Conservation (phyloP, 2,888 invertebrate species). For the Orthosia gothica region DNA sequence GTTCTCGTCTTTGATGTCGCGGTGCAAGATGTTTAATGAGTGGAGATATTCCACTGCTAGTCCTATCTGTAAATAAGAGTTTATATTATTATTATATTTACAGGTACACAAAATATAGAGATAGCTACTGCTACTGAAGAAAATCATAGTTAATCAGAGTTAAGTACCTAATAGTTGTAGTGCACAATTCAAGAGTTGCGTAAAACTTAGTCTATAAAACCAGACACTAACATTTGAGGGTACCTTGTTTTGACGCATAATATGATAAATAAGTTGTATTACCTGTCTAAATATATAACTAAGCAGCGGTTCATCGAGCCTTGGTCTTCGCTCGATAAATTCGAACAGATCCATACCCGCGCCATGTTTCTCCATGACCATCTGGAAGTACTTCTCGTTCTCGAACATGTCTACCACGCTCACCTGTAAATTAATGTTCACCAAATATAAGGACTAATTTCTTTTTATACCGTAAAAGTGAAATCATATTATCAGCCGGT, state of each 20-base stretch:
- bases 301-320: constrained; percentile 93
- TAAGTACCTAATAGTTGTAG: no score
- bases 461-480: no score
- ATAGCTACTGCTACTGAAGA: no score
- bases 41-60: constrained; percentile 94
- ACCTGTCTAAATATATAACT: constrained; percentile 94
- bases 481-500: no score
- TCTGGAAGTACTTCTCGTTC: constrained; percentile 93
- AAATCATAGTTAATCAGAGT: no score
- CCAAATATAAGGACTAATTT: neutral
- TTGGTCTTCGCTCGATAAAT: constrained; percentile 94
- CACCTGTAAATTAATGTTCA: constrained; percentile 78
- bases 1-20: constrained; percentile 95
- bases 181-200: no score
- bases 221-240: no score
- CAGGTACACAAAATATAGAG: no score
- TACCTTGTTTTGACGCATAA: no score
- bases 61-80: constrained; percentile 89
- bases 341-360: constrained; percentile 95
- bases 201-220: no score
- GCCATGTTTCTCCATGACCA: constrained; percentile 95
- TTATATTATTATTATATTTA: no score
- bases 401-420: constrained; percentile 93
- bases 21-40: constrained; percentile 93
- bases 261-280: no score